phyloP scores from a whole-genome alignment of 2,113 vertebrate species.

The Microcebus ravelobensis region DNA sequence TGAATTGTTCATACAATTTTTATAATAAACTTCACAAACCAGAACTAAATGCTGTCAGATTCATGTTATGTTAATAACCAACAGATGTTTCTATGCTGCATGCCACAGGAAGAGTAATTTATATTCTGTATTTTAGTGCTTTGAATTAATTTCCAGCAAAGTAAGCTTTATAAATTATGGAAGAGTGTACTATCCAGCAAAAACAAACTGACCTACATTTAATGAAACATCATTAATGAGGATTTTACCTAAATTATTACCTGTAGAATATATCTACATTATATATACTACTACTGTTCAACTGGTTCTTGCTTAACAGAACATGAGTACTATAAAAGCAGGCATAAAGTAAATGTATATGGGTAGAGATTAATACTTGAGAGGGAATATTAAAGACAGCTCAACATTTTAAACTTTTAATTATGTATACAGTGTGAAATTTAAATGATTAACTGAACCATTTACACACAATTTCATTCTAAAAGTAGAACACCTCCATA shows the following conservation, averaged over 20 bases:
- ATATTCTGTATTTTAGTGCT: neutral
- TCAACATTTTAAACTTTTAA: neutral
- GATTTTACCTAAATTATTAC: neutral
- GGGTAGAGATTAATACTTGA: neutral
- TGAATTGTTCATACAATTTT: neutral
- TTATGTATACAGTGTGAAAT: neutral
- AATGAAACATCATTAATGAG: neutral
- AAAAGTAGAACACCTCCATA: neutral
- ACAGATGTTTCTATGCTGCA: neutral
- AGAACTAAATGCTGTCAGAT: conserved; percentile 50
- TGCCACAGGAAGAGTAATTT: neutral
- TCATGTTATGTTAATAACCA: neutral
- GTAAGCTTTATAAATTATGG: neutral
- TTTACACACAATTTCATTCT: neutral
- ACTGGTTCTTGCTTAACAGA: neutral
- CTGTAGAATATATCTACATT: neutral
- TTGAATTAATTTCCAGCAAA: conserved; percentile 31
- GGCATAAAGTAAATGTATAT: neutral
- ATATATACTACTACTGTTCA: neutral
- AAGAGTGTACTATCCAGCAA: accelerated
- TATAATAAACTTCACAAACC: conserved; percentile 31
- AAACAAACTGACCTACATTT: neutral
- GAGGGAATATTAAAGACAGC: neutral
- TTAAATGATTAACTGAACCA: neutral
- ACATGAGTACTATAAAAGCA: neutral